Evolutionary conservation across 2,113 vertebrate species (phyloP).

Genomic region (Cavia porcellus): DNA sequence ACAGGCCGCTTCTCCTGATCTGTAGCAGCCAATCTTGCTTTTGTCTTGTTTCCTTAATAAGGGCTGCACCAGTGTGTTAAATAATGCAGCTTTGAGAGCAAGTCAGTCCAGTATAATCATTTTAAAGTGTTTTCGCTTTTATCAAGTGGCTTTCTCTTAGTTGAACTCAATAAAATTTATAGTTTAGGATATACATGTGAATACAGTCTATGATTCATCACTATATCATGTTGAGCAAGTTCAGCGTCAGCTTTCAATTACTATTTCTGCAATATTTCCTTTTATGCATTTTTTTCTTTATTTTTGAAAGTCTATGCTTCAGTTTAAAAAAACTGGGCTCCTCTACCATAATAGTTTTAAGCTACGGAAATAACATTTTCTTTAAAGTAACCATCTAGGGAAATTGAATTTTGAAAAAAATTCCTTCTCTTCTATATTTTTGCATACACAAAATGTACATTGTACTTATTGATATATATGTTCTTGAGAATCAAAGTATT

Average conservation of each 20-base stretch:
- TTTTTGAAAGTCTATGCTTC: background rate
- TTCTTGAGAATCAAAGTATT: background rate
- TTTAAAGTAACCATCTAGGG: background rate
- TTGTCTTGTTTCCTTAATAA: background rate
- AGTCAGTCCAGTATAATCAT: background rate
- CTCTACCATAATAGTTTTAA: background rate
- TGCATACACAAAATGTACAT: background rate
- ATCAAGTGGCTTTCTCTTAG: background rate
- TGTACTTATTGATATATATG: background rate
- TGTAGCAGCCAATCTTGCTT: background rate
- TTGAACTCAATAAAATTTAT: background rate
- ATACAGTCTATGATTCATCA: background rate
- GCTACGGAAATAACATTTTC: background rate
- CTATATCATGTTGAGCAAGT: background rate
- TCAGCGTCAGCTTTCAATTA: background rate
- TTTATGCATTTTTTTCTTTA: background rate
- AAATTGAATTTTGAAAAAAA: background rate
- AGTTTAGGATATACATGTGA: background rate
- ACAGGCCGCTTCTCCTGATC: conserved; percentile 7
- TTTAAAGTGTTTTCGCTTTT: background rate
- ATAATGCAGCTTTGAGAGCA: background rate
- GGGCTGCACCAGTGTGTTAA: background rate
- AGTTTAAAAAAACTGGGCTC: background rate
- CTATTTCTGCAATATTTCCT: background rate
- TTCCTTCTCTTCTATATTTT: background rate